phyloP scores from a whole-genome alignment of 2,113 vertebrate species.

The Onychostoma macrolepis region DNA sequence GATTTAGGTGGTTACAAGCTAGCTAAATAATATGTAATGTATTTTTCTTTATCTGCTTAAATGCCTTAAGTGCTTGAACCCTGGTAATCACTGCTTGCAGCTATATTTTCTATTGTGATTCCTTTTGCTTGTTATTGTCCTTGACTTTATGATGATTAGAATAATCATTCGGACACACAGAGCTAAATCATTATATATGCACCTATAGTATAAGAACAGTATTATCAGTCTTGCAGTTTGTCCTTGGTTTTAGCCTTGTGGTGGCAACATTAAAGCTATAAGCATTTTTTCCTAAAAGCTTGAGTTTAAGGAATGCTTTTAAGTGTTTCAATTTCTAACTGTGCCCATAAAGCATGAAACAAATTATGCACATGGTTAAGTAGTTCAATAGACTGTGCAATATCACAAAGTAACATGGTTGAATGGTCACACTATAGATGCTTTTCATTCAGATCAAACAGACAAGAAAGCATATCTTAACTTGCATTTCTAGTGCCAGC shows the following conservation, averaged over 20 bases:
- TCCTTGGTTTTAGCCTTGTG: constrained; percentile 4
- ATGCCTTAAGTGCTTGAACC: not conserved
- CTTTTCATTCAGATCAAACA: constrained; percentile 2
- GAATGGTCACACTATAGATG: constrained; percentile 14
- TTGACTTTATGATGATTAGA: constrained; percentile 1
- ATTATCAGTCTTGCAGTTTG: constrained; percentile 1
- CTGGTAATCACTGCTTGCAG: too few species aligned
- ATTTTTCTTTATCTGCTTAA: not conserved
- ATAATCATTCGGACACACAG: not conserved
- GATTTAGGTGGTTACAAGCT: too few species aligned
- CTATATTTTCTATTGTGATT: too few species aligned
- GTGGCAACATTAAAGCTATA: not conserved
- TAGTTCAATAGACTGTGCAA: constrained; percentile 6
- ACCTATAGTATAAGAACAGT: not conserved
- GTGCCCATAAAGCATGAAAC: constrained; percentile 5
- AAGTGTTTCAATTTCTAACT: not conserved
- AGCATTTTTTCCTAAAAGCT: constrained; percentile 28
- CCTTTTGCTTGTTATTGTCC: not conserved
- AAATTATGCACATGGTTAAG: constrained; percentile 37
- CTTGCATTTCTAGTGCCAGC: not conserved
- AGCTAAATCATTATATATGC: constrained; percentile 13
- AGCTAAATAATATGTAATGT: too few species aligned
- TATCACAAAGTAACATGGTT: constrained; percentile 15
- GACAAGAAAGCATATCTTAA: constrained; percentile 19
- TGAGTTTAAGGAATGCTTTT: constrained; percentile 22